phyloP scores from a whole-genome alignment of 2,113 vertebrate genomes.

The Muntiacus reevesi region DNA sequence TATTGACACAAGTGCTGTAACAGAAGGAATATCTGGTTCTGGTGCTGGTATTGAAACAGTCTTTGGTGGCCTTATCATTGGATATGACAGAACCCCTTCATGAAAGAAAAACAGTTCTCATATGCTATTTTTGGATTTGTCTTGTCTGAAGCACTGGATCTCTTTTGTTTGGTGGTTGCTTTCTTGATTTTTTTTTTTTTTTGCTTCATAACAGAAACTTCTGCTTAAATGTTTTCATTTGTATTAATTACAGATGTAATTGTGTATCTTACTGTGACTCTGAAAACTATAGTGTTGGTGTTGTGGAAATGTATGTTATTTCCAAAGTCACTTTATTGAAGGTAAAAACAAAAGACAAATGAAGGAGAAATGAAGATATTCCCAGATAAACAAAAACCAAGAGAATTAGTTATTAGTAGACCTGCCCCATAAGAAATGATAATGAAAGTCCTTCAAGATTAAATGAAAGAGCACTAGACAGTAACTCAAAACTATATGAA shows the following conservation, averaged over 20 bases:
- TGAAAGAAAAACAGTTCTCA: slow-evolving; percentile 98
- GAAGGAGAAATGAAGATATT: neutral
- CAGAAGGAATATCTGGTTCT: slow-evolving; percentile 95
- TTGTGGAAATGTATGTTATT: slow-evolving; percentile 90
- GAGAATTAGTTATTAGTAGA: neutral
- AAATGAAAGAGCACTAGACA: neutral
- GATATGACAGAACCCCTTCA: slow-evolving; percentile 97
- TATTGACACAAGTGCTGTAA: slow-evolving; percentile 95
- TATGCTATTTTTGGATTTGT: slow-evolving; percentile 97
- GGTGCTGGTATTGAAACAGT: slow-evolving; percentile 97
- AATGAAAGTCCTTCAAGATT: neutral
- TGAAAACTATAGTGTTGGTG: slow-evolving; percentile 87
- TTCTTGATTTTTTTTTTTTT: slow-evolving; percentile 93
- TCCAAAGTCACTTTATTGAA: slow-evolving; percentile 90
- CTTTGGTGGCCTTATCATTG: slow-evolving; percentile 96
- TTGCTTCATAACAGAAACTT: slow-evolving; percentile 90
- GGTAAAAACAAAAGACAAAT: slow-evolving; percentile 76
- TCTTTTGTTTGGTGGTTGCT: slow-evolving; percentile 99
- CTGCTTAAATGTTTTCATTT: slow-evolving; percentile 80
- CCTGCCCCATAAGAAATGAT: neutral
- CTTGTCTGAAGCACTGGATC: slow-evolving; percentile 98
- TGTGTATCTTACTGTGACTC: slow-evolving; percentile 92
- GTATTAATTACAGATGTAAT: slow-evolving; percentile 87
- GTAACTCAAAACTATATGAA: neutral
- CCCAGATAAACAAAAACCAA: neutral